These are phyloP conservation scores for Neomonachus schauinslandi DNA, from an alignment of 2,113 vertebrate species.

Conservation along the genomic window DNA sequence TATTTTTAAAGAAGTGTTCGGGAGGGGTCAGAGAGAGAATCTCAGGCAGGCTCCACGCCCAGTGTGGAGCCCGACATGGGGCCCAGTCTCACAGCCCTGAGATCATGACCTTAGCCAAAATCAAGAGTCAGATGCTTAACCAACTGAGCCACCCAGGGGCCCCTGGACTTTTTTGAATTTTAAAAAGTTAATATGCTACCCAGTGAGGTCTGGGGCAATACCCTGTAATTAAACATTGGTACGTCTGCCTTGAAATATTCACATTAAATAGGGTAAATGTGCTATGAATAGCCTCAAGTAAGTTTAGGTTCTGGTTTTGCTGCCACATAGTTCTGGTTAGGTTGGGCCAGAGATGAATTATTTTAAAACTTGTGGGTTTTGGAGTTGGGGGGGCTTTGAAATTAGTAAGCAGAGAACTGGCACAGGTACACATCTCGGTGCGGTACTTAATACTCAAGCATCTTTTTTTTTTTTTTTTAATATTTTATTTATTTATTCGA, in stretches of 20 bases:
- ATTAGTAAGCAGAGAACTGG: not conserved
- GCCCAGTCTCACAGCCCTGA: not conserved
- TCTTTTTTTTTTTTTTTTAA: not conserved
- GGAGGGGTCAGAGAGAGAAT: not conserved
- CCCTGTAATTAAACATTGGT: not conserved
- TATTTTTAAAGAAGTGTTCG: not conserved
- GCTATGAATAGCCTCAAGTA: not conserved
- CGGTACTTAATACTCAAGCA: not conserved
- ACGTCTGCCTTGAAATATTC: not conserved
- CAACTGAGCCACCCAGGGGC: not conserved
- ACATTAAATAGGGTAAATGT: not conserved
- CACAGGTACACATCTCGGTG: not conserved
- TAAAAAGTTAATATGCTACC: not conserved
- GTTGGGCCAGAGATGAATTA: not conserved
- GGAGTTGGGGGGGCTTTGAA: not conserved
- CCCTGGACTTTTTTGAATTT: not conserved
- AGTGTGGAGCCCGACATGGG: not conserved
- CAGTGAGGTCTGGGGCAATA: not conserved
- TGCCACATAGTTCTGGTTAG: not conserved
- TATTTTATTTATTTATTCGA: too few species aligned
- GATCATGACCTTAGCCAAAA: not conserved
- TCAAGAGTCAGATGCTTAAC: not conserved
- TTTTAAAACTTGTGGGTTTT: not conserved
- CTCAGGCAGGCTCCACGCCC: not conserved
- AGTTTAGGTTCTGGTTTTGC: not conserved